Conservation (phyloP, 2,888 invertebrate species). For the Hypena proboscidalis region DNA sequence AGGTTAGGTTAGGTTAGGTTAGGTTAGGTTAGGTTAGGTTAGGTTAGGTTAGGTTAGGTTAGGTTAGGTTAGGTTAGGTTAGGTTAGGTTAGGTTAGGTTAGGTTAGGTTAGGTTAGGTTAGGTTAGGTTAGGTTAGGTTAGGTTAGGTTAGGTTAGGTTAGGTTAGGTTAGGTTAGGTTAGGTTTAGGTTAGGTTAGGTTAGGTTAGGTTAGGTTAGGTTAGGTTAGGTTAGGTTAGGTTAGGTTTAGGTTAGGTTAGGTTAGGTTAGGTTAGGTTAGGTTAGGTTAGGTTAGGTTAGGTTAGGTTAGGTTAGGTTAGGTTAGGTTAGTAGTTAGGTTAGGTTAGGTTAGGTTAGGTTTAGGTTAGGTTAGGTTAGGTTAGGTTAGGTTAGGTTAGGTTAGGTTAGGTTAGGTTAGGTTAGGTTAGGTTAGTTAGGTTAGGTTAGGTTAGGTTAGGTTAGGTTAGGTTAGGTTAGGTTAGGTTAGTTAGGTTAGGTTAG, state of each 20-base stretch:
- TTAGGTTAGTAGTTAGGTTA: constrained; percentile 8
- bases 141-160: constrained; percentile 19
- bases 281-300: constrained; percentile 6
- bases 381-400: constrained; percentile 24
- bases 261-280: constrained; percentile 3
- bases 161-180: constrained; percentile 17
- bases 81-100: constrained; percentile 15
- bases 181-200: constrained; percentile 15
- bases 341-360: constrained; percentile 9
- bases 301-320: constrained; percentile 9
- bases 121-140: constrained; percentile 15
- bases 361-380: constrained; percentile 16
- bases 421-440: constrained; percentile 25
- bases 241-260: not conserved
- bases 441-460: constrained; percentile 25
- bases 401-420: constrained; percentile 22
- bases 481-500: constrained; percentile 21
- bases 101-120: constrained; percentile 10
- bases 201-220: constrained; percentile 5
- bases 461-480: constrained; percentile 26
- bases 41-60: constrained; percentile 15
- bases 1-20: not conserved
- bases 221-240: not conserved
- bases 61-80: constrained; percentile 16
- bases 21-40: constrained; percentile 13